phyloP scores from a whole-genome alignment of 2,113 vertebrate species.

The Egretta garzetta region DNA sequence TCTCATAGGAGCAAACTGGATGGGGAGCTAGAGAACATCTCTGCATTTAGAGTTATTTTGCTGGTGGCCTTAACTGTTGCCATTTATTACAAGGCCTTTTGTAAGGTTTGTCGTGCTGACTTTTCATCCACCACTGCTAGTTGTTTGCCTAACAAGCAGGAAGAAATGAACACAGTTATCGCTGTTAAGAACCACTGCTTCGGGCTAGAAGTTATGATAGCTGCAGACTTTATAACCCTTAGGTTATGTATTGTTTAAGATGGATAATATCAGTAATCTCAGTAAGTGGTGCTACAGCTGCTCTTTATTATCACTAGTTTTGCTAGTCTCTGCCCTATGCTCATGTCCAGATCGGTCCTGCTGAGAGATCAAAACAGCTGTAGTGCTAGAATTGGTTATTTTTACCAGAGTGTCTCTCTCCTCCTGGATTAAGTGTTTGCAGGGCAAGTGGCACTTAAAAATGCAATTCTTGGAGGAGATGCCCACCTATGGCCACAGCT shows the following conservation, averaged over 20 bases:
- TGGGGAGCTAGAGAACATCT: background rate
- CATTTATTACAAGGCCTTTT: background rate
- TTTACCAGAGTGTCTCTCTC: background rate
- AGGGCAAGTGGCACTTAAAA: background rate
- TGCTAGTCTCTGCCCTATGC: background rate
- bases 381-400: background rate
- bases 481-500: background rate
- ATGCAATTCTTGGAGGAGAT: background rate
- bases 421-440: background rate
- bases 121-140: background rate
- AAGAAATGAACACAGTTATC: background rate
- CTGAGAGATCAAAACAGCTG: background rate
- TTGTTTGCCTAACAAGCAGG: background rate
- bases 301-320: background rate
- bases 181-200: background rate
- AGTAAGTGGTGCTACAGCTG: background rate
- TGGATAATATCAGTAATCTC: background rate
- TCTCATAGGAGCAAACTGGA: background rate
- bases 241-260: background rate
- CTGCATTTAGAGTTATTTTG: background rate
- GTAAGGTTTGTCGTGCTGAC: background rate
- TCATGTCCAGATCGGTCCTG: background rate
- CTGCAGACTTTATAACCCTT: background rate
- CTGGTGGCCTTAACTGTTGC: background rate
- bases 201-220: background rate